Evolutionary conservation across 30 jellyfish, hydroid and myxozoan genomes (phyloP).

Genomic region (Morbakka virulenta): DNA sequence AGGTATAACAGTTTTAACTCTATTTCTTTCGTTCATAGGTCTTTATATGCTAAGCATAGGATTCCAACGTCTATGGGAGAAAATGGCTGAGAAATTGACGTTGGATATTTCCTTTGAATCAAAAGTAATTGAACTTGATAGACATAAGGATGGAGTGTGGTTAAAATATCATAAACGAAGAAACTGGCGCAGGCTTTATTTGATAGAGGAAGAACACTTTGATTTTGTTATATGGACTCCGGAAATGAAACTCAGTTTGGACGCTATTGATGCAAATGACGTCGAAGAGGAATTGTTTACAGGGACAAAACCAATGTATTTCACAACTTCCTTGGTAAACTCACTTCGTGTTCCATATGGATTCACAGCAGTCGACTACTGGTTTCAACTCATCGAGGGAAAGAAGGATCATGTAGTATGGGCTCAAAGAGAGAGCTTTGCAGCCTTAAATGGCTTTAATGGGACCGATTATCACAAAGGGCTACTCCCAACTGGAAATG

Average conservation of each 20-base stretch:
- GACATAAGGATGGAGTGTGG: conserved; percentile 53
- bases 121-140: conserved; percentile 38
- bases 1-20: too few relatives aligned
- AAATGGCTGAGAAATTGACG: conserved; percentile 54
- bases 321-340: conserved; percentile 70
- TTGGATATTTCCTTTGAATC: conserved; percentile 50
- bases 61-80: conserved; percentile 72
- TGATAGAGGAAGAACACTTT: conserved; percentile 24
- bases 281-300: conserved; percentile 44
- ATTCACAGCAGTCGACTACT: conserved; percentile 74
- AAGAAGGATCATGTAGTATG: conserved; percentile 68
- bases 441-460: conserved; percentile 48
- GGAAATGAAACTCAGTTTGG: conserved; percentile 60
- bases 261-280: conserved; percentile 17
- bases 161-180: conserved; percentile 29
- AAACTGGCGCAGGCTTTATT: conserved; percentile 10
- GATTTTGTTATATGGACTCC: conserved; percentile 93
- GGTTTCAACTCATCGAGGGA: conserved; percentile 52
- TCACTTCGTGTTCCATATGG: conserved; percentile 51
- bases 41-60: conserved; percentile 70
- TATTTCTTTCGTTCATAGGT: too few relatives aligned
- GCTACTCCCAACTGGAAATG: conserved; percentile 61
- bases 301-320: conserved; percentile 37
- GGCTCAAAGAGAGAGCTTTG: conserved; percentile 89
- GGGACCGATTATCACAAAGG: conserved; percentile 61